A percentile compares a stretch with the other conserved stretches of the same genome.
Evolutionary conservation across 2,797 vertebrate species (phyloP).

Genomic region (Rachycentron canadum): DNA sequence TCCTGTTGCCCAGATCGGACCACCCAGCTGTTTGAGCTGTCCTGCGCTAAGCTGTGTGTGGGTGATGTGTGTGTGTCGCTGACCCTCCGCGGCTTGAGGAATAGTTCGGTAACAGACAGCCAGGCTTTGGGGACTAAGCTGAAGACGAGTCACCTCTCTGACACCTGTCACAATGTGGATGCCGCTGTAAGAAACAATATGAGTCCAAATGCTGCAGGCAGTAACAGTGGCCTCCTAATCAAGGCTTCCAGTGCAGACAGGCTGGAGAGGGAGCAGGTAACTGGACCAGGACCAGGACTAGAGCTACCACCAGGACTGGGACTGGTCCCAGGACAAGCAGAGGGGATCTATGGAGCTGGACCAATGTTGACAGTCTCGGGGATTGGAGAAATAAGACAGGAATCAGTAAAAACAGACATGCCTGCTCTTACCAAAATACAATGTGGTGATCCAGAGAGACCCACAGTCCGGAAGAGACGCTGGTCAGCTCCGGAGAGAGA

Average conservation of each 20-base stretch:
- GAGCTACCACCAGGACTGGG: slow-evolving; percentile 55
- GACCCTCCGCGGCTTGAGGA: slow-evolving; percentile 95
- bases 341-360: slow-evolving; percentile 58
- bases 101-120: slow-evolving; percentile 87
- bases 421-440: slow-evolving; percentile 85
- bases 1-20: slow-evolving; percentile 98
- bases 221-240: slow-evolving; percentile 87
- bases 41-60: slow-evolving; percentile 98
- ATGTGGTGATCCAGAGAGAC: slow-evolving; percentile 82
- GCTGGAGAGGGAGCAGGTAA: slow-evolving; percentile 85
- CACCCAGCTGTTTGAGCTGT: slow-evolving; percentile 97
- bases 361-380: slow-evolving; percentile 83
- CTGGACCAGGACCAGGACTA: slow-evolving; percentile 85
- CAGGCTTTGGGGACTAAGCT: slow-evolving; percentile 83
- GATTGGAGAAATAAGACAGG: slow-evolving; percentile 88
- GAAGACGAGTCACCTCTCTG: slow-evolving; percentile 57
- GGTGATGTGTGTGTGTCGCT: slow-evolving; percentile 99
- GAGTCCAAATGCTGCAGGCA: slow-evolving; percentile 64
- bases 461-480: slow-evolving; percentile 93
- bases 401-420: slow-evolving; percentile 86
- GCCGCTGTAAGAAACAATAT: slow-evolving; percentile 54
- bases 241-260: slow-evolving; percentile 89
- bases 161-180: slow-evolving; percentile 62
- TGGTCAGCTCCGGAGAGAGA: slow-evolving; percentile 98
- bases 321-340: slow-evolving; percentile 55